Evolutionary conservation across 2,113 vertebrate genomes (phyloP).

Genomic region (Anolis carolinensis): DNA sequence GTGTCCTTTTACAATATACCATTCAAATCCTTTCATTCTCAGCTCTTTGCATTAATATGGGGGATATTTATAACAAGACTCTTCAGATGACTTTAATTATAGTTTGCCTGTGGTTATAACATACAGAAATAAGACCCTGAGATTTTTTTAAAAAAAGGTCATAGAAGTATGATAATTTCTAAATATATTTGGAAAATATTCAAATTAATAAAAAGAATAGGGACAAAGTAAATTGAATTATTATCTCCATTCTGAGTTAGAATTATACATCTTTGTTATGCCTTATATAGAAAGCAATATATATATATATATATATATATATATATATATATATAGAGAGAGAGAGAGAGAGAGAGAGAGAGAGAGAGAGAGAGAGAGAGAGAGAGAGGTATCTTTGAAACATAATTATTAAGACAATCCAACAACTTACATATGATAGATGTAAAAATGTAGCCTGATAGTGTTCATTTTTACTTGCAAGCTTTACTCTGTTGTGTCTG

Average conservation of each 20-base stretch:
- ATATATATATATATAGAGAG: no score
- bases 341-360: no score
- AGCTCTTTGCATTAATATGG: conserved; percentile 48
- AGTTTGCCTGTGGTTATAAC: conserved; percentile 44
- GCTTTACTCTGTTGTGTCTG: no score
- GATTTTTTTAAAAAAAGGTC: conserved; percentile 36
- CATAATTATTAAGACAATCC: not conserved
- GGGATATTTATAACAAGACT: conserved; percentile 45
- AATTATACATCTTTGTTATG: not conserved
- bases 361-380: no score
- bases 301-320: no score
- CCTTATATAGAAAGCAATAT: not conserved
- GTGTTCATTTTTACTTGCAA: not conserved
- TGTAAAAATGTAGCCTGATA: not conserved
- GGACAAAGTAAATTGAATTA: conserved; percentile 24
- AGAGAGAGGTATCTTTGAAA: no score
- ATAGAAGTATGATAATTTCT: not conserved
- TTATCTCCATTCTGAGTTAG: not conserved
- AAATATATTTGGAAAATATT: conserved; percentile 39
- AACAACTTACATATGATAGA: not conserved
- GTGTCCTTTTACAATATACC: conserved; percentile 38
- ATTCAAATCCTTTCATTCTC: conserved; percentile 56
- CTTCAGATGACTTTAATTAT: conserved; percentile 58
- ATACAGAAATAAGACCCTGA: conserved; percentile 41
- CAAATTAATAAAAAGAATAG: conserved; percentile 20